phyloP scores from a whole-genome alignment of 2,797 vertebrate genomes.

The Spea hammondii region DNA sequence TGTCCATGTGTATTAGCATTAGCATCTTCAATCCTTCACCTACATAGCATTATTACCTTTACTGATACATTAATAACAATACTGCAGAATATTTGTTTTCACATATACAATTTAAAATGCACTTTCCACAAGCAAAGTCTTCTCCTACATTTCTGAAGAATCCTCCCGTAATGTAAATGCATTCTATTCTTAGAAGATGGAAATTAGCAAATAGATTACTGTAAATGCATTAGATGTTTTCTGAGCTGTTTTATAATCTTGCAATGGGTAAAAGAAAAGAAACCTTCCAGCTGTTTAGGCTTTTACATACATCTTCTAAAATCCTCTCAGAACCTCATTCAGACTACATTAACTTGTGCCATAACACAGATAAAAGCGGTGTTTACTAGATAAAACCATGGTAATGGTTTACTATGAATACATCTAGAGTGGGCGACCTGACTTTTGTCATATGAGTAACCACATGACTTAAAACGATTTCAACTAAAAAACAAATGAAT shows the following conservation, averaged over 20 bases:
- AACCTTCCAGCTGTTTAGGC: neutral
- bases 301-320: neutral
- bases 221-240: neutral
- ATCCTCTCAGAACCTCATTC: slow-evolving; percentile 1
- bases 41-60: no score
- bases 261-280: neutral
- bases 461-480: no score
- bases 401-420: neutral
- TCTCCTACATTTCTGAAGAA: no score
- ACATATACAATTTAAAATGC: no score
- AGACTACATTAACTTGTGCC: neutral
- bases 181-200: neutral
- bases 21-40: no score
- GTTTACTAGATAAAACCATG: neutral
- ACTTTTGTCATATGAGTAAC: no score
- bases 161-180: no score
- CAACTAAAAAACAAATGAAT: no score
- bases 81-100: no score
- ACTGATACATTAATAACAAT: no score
- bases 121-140: no score
- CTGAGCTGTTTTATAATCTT: neutral
- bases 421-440: neutral
- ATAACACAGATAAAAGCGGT: neutral
- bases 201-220: neutral
- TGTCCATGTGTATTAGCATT: no score